Percentiles rank a stretch among this genome's conserved stretches.
These are phyloP conservation scores for Telmatherina bonti DNA, from an alignment of 2,797 vertebrate species.

Conservation along the genomic window DNA sequence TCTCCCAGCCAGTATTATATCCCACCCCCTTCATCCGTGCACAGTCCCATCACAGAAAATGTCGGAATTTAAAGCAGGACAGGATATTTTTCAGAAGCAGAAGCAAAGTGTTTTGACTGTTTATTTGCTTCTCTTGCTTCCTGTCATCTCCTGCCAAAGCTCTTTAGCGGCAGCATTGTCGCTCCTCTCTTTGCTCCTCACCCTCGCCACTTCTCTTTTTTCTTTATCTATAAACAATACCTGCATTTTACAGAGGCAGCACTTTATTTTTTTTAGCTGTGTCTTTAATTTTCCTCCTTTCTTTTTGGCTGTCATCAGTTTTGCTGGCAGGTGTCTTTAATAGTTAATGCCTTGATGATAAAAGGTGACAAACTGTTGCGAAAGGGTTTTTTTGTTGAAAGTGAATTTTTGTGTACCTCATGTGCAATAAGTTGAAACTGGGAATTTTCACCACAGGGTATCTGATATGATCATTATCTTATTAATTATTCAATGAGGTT, in stretches of 20 bases:
- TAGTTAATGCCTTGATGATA: constrained; percentile 80
- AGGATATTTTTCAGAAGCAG: constrained; percentile 83
- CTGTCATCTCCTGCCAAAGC: constrained; percentile 86
- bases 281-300: constrained; percentile 63
- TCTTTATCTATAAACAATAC: constrained; percentile 84
- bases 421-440: constrained; percentile 27
- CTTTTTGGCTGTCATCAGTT: constrained; percentile 73
- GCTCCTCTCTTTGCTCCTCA: constrained; percentile 68
- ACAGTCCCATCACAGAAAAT: constrained; percentile 70
- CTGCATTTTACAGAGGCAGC: constrained; percentile 79
- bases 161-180: constrained; percentile 81
- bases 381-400: constrained; percentile 45
- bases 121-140: constrained; percentile 78
- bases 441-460: too few relatives aligned
- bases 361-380: constrained; percentile 56
- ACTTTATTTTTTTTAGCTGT: constrained; percentile 74
- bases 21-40: constrained; percentile 60
- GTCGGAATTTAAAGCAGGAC: constrained; percentile 80
- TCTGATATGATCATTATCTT: not conserved
- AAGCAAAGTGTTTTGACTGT: constrained; percentile 80
- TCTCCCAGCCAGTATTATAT: constrained; percentile 58
- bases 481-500: not conserved
- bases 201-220: constrained; percentile 58
- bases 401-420: constrained; percentile 30
- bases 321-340: constrained; percentile 78